Evolutionary conservation across 1,140 invertebrate species (phyloP).

Genomic region (Halictus rubicundus): DNA sequence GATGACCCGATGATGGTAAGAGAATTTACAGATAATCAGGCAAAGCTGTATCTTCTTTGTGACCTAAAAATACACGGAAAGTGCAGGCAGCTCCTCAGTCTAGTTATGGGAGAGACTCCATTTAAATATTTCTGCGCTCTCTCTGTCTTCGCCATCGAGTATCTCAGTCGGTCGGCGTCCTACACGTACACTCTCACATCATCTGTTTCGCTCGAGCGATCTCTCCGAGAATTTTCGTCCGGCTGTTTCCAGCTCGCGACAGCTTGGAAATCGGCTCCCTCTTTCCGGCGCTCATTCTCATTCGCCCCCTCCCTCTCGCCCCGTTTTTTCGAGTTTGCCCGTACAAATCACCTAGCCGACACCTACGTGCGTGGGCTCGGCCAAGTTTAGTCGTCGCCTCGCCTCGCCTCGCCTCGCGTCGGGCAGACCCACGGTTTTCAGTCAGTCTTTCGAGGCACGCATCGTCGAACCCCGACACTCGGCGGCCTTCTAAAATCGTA

Average conservation of each 20-base stretch:
- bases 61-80: too few species aligned
- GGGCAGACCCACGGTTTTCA: too few species aligned
- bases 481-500: conserved; percentile 35
- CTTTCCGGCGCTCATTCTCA: neutral
- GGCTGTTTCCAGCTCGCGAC: neutral
- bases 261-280: neutral
- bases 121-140: neutral
- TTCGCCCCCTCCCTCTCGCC: too few species aligned
- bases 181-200: neutral
- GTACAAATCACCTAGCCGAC: conserved; percentile 26
- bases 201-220: neutral
- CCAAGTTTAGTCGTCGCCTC: conserved; percentile 44
- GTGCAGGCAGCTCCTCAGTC: too few species aligned
- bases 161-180: neutral
- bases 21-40: too few species aligned
- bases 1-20: too few species aligned
- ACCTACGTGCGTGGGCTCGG: neutral
- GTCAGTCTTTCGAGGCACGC: neutral
- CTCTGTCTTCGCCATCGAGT: neutral
- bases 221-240: neutral
- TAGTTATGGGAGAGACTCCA: too few species aligned
- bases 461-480: neutral
- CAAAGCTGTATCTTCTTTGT: too few species aligned
- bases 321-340: conserved; percentile 2
- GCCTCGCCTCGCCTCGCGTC: too few species aligned